Evolutionary conservation across 2,113 vertebrate genomes (phyloP).

Genomic region (Rhodinocichla rosea): DNA sequence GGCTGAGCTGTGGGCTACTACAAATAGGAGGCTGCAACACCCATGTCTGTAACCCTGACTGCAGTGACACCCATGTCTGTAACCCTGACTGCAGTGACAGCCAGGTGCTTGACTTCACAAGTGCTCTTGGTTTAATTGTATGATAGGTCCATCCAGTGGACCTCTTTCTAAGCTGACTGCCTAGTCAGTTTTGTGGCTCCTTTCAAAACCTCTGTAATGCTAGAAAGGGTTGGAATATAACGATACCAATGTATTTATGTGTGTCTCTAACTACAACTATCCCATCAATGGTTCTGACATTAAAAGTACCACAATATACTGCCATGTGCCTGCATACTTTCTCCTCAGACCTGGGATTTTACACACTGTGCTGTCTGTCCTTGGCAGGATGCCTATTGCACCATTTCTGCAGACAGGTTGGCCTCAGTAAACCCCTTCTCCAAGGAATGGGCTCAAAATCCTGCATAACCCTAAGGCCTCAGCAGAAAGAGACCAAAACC

Average conservation of each 20-base stretch:
- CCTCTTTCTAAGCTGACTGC: not conserved
- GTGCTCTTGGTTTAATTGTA: not conserved
- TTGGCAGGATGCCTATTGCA: not conserved
- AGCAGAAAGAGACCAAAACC: not conserved
- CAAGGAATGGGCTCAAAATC: not conserved
- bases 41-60: not conserved
- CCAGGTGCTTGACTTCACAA: not conserved
- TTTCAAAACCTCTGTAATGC: not conserved
- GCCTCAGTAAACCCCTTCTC: not conserved
- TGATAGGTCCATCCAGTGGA: not conserved
- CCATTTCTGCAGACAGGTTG: not conserved
- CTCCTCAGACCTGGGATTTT: not conserved
- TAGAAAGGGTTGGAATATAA: not conserved
- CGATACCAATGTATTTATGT: not conserved
- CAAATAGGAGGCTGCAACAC: not conserved
- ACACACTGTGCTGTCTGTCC: rapidly evolving
- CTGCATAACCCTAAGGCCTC: not conserved
- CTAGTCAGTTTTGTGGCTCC: not conserved
- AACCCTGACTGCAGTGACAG: not conserved
- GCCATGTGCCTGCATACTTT: not conserved
- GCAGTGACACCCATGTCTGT: not conserved
- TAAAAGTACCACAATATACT: not conserved
- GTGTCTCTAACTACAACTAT: not conserved
- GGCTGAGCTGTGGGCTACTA: not conserved
- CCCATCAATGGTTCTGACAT: not conserved